phyloP scores from a whole-genome alignment of 2,113 vertebrate species.

The Anolis carolinensis region DNA sequence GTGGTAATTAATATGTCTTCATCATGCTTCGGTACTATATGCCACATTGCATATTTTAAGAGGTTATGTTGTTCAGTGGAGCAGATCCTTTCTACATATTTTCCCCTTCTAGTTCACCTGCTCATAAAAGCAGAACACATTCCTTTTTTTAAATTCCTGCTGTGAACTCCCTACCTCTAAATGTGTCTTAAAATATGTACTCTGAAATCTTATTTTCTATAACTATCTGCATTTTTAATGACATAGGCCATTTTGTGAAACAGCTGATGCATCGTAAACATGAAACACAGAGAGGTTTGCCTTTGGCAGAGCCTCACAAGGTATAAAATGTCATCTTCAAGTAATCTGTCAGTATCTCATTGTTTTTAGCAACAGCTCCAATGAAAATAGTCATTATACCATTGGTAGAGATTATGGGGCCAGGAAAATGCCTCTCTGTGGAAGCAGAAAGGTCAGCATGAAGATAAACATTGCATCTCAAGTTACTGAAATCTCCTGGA shows the following conservation, averaged over 20 bases:
- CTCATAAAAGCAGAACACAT: slow-evolving; percentile 54
- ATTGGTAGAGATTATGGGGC: not conserved
- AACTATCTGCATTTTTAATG: not conserved
- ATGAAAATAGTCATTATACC: not conserved
- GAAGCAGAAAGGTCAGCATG: slow-evolving; percentile 14
- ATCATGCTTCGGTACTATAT: slow-evolving; percentile 34
- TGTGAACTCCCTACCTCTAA: not conserved
- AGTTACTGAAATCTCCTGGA: not conserved
- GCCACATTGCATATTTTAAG: slow-evolving; percentile 53
- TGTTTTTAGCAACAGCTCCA: not conserved
- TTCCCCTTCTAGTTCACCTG: slow-evolving; percentile 51
- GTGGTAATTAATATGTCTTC: slow-evolving; percentile 59
- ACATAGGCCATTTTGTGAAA: not conserved
- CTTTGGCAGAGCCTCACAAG: not conserved
- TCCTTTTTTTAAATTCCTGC: slow-evolving; percentile 40
- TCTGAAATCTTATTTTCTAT: not conserved
- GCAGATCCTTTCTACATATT: slow-evolving; percentile 49
- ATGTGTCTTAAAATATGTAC: not conserved
- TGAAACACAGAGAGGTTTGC: not conserved
- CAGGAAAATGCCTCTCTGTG: not conserved
- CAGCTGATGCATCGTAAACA: not conserved
- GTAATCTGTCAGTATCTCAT: slow-evolving; percentile 24
- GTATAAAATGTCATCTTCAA: not conserved
- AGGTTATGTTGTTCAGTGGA: slow-evolving; percentile 56
- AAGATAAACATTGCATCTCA: slow-evolving; percentile 7